phyloP scores from a whole-genome alignment of 2,888 invertebrate species.

The Parochlus steinenii region DNA sequence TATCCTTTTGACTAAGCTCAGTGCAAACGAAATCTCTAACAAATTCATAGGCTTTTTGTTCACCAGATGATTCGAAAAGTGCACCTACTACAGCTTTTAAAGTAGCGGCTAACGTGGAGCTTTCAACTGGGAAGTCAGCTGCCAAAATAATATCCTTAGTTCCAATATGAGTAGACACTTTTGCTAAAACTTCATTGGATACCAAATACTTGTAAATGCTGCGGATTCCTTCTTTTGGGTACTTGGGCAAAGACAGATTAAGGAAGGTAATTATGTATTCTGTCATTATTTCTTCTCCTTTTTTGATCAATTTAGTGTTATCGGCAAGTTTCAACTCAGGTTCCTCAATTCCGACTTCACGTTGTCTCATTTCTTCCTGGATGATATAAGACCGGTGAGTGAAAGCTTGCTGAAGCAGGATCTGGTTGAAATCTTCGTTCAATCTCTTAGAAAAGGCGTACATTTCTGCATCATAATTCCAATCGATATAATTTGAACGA shows the following conservation, averaged over 20 bases:
- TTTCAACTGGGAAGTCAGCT: constrained; percentile 49
- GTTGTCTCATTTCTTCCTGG: constrained; percentile 49
- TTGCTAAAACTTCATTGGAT: constrained; percentile 45
- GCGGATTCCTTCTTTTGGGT: constrained; percentile 60
- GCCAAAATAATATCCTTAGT: constrained; percentile 65
- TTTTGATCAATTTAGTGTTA: constrained; percentile 48
- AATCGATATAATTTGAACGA: constrained; percentile 54
- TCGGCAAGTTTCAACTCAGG: constrained; percentile 39
- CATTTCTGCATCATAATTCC: constrained; percentile 78
- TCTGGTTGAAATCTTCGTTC: constrained; percentile 61
- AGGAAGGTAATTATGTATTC: constrained; percentile 51
- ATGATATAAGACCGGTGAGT: constrained; percentile 62
- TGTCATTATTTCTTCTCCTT: constrained; percentile 49
- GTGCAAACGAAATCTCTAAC: constrained; percentile 76
- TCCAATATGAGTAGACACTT: constrained; percentile 60
- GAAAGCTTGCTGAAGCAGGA: constrained; percentile 57
- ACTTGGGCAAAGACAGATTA: constrained; percentile 47
- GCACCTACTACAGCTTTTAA: constrained; percentile 73
- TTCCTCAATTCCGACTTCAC: constrained; percentile 49
- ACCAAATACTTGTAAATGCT: constrained; percentile 48
- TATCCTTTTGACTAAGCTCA: constrained; percentile 66
- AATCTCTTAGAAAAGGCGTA: constrained; percentile 76
- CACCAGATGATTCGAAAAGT: constrained; percentile 46
- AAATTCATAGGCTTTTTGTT: constrained; percentile 51
- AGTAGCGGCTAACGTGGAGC: constrained; percentile 47